Conservation (phyloP, 2,888 invertebrate species). For the Teleogryllus oceanicus region DNA sequence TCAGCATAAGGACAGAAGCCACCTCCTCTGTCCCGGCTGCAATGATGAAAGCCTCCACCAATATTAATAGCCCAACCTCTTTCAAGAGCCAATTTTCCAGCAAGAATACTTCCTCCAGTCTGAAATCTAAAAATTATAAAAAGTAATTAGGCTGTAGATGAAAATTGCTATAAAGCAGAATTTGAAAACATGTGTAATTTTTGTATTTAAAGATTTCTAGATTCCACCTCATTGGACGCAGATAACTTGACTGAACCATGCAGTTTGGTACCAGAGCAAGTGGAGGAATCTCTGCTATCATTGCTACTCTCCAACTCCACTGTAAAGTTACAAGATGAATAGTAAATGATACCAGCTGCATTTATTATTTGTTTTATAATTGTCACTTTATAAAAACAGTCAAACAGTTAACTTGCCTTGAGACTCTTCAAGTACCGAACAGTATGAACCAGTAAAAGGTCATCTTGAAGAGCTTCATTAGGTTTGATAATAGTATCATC, state of each 20-base stretch:
- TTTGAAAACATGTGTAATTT: too few species aligned
- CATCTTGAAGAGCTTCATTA: constrained; percentile 65
- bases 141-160: too few species aligned
- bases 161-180: too few species aligned
- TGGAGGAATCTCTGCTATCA: constrained; percentile 73
- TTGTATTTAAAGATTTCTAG: too few species aligned
- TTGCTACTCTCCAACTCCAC: constrained; percentile 78
- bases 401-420: constrained; percentile 53
- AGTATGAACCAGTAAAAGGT: constrained; percentile 73
- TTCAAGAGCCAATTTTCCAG: constrained; percentile 76
- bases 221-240: constrained; percentile 70
- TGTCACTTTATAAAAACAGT: too few species aligned
- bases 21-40: constrained; percentile 69
- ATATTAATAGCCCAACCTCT: constrained; percentile 86
- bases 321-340: constrained; percentile 43
- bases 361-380: too few species aligned
- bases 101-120: constrained; percentile 79
- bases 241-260: constrained; percentile 69
- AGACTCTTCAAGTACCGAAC: constrained; percentile 69
- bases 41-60: constrained; percentile 91
- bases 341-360: not conserved
- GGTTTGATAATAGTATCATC: constrained; percentile 65
- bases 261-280: constrained; percentile 72
- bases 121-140: constrained; percentile 54
- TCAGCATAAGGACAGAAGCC: constrained; percentile 91